Evolutionary conservation across 2,888 invertebrate genomes (phyloP).

Genomic region (Macroteleia sp.): DNA sequence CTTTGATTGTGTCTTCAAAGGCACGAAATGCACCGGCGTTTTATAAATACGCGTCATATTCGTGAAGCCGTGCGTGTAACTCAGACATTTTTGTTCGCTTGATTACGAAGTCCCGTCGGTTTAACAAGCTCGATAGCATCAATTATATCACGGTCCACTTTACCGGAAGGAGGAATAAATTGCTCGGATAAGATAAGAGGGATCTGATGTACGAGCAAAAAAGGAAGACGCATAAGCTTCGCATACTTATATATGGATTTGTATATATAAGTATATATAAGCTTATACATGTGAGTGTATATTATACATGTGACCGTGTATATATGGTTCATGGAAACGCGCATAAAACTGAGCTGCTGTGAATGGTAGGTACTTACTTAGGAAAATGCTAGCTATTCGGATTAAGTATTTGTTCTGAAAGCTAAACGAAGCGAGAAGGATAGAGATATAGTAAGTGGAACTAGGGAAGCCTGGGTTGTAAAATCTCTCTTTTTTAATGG

Average conservation of each 20-base stretch:
- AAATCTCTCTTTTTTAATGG: slow-evolving; percentile 72
- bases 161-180: slow-evolving; percentile 39
- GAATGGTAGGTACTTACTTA: slow-evolving; percentile 82
- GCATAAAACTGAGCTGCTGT: slow-evolving; percentile 76
- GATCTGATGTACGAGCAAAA: slow-evolving; percentile 43
- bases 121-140: slow-evolving; percentile 23
- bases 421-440: slow-evolving; percentile 73
- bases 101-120: neutral
- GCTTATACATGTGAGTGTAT: neutral
- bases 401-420: slow-evolving; percentile 83
- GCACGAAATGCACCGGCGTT: no score
- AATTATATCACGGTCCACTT: slow-evolving; percentile 51
- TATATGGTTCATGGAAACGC: slow-evolving; percentile 21
- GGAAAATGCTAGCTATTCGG: slow-evolving; percentile 81
- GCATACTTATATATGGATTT: slow-evolving; percentile 6
- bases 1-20: slow-evolving; percentile 28
- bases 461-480: slow-evolving; percentile 67
- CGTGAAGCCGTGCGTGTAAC: no score
- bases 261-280: slow-evolving; percentile 6
- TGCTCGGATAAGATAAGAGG: slow-evolving; percentile 37
- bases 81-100: neutral
- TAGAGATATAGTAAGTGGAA: slow-evolving; percentile 56
- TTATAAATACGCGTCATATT: no score
- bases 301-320: no score
- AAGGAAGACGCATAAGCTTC: slow-evolving; percentile 45